phyloP scores from a whole-genome alignment of 2,888 invertebrate genomes.

The Epistrophe eligans region DNA sequence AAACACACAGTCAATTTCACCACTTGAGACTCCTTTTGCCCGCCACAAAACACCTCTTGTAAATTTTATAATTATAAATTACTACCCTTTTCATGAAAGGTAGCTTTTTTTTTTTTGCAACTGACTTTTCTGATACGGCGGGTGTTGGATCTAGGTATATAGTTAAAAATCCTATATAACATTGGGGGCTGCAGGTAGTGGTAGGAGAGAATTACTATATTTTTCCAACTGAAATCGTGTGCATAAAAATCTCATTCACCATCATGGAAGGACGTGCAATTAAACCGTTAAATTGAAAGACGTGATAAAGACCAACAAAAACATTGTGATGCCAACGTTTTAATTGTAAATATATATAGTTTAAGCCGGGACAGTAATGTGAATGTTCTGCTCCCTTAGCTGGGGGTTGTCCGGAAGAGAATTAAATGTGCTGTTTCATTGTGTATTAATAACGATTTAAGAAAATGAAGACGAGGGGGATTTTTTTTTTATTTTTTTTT shows the following conservation, averaged over 20 bases:
- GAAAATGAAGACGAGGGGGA: not conserved
- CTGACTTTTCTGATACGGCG: not conserved
- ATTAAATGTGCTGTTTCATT: slow-evolving; percentile 14
- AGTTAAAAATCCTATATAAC: not conserved
- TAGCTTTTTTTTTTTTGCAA: not conserved
- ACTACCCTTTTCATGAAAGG: slow-evolving; percentile 35
- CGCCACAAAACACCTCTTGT: slow-evolving; percentile 42
- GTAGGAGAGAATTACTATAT: not conserved
- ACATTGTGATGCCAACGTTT: not conserved
- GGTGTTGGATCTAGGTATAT: not conserved
- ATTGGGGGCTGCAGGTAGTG: not conserved
- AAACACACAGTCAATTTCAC: slow-evolving; percentile 19
- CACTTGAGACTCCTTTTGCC: slow-evolving; percentile 8
- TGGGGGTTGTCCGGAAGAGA: not conserved
- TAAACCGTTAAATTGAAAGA: slow-evolving; percentile 63
- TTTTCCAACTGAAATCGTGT: slow-evolving; percentile 42
- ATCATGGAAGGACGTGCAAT: slow-evolving; percentile 50
- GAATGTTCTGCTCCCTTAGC: not conserved
- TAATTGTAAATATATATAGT: slow-evolving; percentile 30
- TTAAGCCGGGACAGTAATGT: slow-evolving; percentile 14
- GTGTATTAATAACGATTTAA: not conserved
- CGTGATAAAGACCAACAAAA: slow-evolving; percentile 40
- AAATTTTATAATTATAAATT: slow-evolving; percentile 65
- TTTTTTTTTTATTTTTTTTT: not conserved
- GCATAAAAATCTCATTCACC: slow-evolving; percentile 51